Percentiles rank a stretch among this genome's conserved stretches.
phyloP scores from a whole-genome alignment of 1,140 invertebrate species.

The Theocolax elegans region DNA sequence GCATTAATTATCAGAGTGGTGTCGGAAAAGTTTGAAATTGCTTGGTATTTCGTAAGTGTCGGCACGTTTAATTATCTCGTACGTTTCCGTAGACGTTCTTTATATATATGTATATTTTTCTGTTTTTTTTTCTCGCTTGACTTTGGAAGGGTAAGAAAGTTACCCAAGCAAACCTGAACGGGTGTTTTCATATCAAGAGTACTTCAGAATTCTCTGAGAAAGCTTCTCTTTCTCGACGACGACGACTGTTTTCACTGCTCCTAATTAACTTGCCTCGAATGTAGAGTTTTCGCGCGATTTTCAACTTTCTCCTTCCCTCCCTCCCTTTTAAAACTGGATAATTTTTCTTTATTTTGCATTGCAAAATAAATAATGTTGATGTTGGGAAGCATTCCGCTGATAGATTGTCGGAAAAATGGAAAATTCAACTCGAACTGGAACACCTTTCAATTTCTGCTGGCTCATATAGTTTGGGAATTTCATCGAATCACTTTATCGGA shows the following conservation, averaged over 20 bases:
- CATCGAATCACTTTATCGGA: conserved; percentile 23
- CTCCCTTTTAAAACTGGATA: too few relatives aligned
- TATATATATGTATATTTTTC: neutral
- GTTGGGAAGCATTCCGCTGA: too few relatives aligned
- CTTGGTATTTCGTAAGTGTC: conserved; percentile 4
- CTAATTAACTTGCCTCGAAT: conserved; percentile 36
- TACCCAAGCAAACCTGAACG: neutral
- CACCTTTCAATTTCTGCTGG: conserved; percentile 31
- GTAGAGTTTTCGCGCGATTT: conserved; percentile 15
- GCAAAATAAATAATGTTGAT: too few relatives aligned
- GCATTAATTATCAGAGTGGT: too few relatives aligned
- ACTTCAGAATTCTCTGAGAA: neutral
- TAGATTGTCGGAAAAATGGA: neutral
- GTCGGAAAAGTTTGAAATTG: conserved; percentile 13
- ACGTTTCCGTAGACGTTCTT: conserved; percentile 30
- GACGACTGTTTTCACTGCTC: conserved; percentile 26
- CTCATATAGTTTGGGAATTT: conserved; percentile 10
- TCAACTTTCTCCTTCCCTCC: neutral
- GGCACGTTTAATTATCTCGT: conserved; percentile 32
- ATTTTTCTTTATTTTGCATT: too few relatives aligned
- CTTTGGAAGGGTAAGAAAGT: conserved; percentile 16
- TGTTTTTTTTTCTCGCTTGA: too few relatives aligned
- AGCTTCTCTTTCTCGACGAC: neutral
- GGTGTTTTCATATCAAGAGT: conserved; percentile 24
- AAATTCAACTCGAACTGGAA: neutral